Percentiles rank a stretch among this genome's conserved stretches.
Evolutionary conservation across 1,140 invertebrate species (phyloP).

Genomic region (Drosophila paulistorum): DNA sequence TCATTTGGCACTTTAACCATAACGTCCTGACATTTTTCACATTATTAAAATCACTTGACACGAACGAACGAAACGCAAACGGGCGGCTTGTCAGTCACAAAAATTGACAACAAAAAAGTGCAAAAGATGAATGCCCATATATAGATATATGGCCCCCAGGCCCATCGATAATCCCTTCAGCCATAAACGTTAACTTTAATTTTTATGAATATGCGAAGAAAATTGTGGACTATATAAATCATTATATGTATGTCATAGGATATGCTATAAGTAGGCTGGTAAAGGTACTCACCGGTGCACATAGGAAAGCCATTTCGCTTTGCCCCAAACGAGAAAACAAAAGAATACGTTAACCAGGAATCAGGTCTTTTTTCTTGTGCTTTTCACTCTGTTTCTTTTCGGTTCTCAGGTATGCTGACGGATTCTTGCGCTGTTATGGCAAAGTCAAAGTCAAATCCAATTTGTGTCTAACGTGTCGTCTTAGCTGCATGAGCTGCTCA

Average conservation of each 20-base stretch:
- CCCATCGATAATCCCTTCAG: neutral
- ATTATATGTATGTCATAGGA: neutral
- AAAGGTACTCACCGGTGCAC: constrained; percentile 55
- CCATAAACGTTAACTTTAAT: constrained; percentile 2
- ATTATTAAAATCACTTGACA: constrained; percentile 74
- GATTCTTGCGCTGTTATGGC: constrained; percentile 38
- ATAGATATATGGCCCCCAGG: neutral
- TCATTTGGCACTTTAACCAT: constrained; percentile 57
- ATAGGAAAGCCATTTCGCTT: constrained; percentile 78
- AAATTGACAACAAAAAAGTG: constrained; percentile 5
- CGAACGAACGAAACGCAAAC: constrained; percentile 31
- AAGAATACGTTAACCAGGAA: constrained; percentile 3
- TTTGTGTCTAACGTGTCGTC: constrained; percentile 47
- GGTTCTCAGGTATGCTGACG: constrained; percentile 26
- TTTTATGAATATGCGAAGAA: constrained; percentile 7
- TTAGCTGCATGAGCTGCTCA: constrained; percentile 52
- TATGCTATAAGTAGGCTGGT: neutral
- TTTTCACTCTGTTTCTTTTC: too few relatives aligned
- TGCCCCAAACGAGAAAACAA: constrained; percentile 36
- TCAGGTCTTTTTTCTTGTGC: neutral
- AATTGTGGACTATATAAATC: neutral
- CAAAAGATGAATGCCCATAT: neutral
- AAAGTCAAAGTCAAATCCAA: constrained; percentile 66
- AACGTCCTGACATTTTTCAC: constrained; percentile 67
- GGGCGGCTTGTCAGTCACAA: neutral